Evolutionary conservation across 2,888 invertebrate species (phyloP).

Genomic region (Diloba caeruleocephala): DNA sequence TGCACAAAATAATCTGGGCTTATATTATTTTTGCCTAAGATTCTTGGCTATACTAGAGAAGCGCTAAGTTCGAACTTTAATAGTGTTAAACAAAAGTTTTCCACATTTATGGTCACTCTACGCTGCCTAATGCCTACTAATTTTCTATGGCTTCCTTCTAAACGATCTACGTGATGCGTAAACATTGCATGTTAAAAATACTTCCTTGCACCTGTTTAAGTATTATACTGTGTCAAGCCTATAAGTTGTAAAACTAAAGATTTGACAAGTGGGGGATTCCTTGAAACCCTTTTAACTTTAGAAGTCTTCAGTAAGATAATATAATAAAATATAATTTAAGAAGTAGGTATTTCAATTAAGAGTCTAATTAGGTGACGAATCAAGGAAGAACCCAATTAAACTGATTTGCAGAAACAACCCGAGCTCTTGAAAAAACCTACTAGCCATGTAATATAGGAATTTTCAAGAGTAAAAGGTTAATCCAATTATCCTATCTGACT

Average conservation of each 20-base stretch:
- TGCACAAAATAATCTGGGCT: too few relatives aligned
- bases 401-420: conserved; percentile 40
- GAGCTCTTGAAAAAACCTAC: conserved; percentile 43
- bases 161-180: conserved; percentile 68
- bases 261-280: too few relatives aligned
- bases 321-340: too few relatives aligned
- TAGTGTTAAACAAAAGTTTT: neutral
- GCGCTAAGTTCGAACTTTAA: neutral
- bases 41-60: neutral
- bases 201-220: conserved; percentile 3
- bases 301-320: too few relatives aligned
- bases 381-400: conserved; percentile 33
- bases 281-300: too few relatives aligned
- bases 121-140: conserved; percentile 49
- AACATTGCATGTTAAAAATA: conserved; percentile 56
- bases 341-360: too few relatives aligned
- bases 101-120: conserved; percentile 59
- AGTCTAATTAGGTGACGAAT: conserved; percentile 23
- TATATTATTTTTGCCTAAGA: too few relatives aligned
- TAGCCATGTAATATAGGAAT: conserved; percentile 45
- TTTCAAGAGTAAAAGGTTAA: conserved; percentile 56
- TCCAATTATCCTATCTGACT: conserved; percentile 73
- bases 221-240: neutral
- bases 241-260: too few relatives aligned
- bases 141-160: conserved; percentile 73